Conservation (phyloP, 2,113 vertebrate species). For the Thalassoma bifasciatum region DNA sequence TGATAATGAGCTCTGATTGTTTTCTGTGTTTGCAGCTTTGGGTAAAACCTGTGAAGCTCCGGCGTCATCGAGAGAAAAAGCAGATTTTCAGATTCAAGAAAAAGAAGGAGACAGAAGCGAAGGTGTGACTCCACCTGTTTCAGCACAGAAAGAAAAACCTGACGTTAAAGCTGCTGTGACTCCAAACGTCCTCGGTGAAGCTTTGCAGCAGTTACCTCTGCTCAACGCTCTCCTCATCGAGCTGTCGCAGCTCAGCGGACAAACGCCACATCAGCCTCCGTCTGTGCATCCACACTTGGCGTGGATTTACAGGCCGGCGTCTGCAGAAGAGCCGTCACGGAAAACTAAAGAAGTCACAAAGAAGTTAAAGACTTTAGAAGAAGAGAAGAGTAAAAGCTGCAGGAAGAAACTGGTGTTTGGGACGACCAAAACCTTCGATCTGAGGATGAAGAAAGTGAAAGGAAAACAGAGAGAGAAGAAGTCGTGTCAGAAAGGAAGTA, state of each 20-base stretch:
- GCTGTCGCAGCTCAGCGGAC: conserved; percentile 83
- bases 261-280: conserved; percentile 55
- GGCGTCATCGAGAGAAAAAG: too few species aligned
- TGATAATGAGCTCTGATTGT: too few species aligned
- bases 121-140: neutral
- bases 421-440: conserved; percentile 87
- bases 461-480: conserved; percentile 75
- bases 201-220: conserved; percentile 85
- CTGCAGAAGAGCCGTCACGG: conserved; percentile 20
- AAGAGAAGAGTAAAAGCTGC: conserved; percentile 50
- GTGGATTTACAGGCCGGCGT: conserved; percentile 75
- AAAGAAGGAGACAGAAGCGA: conserved; percentile 27
- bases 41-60: too few species aligned
- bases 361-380: too few species aligned
- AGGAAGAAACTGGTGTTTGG: conserved; percentile 84
- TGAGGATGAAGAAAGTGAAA: conserved; percentile 84
- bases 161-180: neutral
- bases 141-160: conserved; percentile 2
- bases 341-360: conserved; percentile 35
- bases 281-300: conserved; percentile 73
- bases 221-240: conserved; percentile 90
- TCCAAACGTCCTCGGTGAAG: conserved; percentile 44
- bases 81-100: too few species aligned
- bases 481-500: conserved; percentile 15
- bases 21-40: too few species aligned